These are phyloP conservation scores for Potamarius usumacintae DNA, from an alignment of 2,113 vertebrate genomes.

Conservation along the genomic window DNA sequence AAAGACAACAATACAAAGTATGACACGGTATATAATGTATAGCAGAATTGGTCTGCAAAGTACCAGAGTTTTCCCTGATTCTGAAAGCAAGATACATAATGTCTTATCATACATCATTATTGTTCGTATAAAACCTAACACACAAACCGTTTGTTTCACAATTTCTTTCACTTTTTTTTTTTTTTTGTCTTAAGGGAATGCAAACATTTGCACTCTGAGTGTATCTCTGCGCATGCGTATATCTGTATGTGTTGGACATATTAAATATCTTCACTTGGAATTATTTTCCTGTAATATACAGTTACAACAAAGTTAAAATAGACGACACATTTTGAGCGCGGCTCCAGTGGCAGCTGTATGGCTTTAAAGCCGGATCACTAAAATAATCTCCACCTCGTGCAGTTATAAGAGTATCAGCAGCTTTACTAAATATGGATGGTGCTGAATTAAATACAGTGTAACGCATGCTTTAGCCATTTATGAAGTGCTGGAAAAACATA, in stretches of 20 bases:
- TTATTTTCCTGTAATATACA: constrained; percentile 59
- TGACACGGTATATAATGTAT: not conserved
- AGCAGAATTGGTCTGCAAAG: not conserved
- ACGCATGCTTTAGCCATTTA: constrained; percentile 44
- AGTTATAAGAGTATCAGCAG: constrained; percentile 48
- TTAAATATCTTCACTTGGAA: constrained; percentile 12
- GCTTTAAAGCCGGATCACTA: constrained; percentile 59
- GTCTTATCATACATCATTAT: not conserved
- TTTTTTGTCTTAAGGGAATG: not conserved
- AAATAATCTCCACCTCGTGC: constrained; percentile 67
- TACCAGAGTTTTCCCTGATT: not conserved
- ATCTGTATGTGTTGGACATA: constrained; percentile 11
- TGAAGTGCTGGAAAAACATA: constrained; percentile 16
- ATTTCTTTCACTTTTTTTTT: not conserved
- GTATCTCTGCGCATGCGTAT: not conserved
- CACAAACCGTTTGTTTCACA: not conserved
- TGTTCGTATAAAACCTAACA: not conserved
- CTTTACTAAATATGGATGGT: constrained; percentile 69
- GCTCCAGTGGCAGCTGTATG: constrained; percentile 71
- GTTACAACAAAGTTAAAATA: constrained; percentile 73
- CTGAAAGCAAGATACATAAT: not conserved
- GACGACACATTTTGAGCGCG: constrained; percentile 57
- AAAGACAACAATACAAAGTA: not conserved
- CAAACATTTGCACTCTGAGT: not conserved
- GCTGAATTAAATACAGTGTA: constrained; percentile 51